Percentiles rank a stretch among this genome's conserved stretches.
Conservation (phyloP, 2,113 vertebrate genomes). For the Chaenocephalus aceratus region DNA sequence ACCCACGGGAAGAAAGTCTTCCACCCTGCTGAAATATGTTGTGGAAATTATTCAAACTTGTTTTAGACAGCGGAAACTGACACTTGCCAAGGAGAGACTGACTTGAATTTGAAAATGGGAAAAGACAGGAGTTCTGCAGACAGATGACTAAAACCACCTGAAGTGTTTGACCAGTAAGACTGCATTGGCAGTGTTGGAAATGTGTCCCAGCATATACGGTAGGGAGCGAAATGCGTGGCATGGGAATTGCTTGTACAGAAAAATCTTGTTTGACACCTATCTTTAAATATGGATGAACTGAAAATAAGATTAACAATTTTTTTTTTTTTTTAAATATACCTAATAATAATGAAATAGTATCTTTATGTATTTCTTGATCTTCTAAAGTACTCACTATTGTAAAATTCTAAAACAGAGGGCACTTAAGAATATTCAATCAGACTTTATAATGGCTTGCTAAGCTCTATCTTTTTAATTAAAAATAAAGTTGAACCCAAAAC, state of each 20-base stretch:
- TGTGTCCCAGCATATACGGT: background rate
- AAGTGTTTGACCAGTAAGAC: constrained; percentile 12
- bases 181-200: background rate
- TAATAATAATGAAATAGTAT: no score
- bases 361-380: no score
- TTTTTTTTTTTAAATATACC: no score
- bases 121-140: constrained; percentile 33
- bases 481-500: background rate
- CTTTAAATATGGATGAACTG: no score
- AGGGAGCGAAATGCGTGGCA: background rate
- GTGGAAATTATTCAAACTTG: constrained; percentile 80
- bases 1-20: constrained; percentile 78
- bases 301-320: no score
- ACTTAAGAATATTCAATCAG: background rate
- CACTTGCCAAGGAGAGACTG: constrained; percentile 53
- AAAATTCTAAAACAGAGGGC: background rate
- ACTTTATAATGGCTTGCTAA: background rate
- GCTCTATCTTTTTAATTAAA: background rate
- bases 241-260: background rate
- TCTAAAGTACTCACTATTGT: background rate
- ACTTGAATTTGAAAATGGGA: constrained; percentile 49
- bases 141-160: constrained; percentile 32
- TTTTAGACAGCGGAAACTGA: constrained; percentile 73
- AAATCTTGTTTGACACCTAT: background rate
- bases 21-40: constrained; percentile 77